A percentile compares a stretch with the other conserved stretches of the same genome.
phyloP scores from a whole-genome alignment of 2,113 vertebrate species.

The Crotalus horridus region DNA sequence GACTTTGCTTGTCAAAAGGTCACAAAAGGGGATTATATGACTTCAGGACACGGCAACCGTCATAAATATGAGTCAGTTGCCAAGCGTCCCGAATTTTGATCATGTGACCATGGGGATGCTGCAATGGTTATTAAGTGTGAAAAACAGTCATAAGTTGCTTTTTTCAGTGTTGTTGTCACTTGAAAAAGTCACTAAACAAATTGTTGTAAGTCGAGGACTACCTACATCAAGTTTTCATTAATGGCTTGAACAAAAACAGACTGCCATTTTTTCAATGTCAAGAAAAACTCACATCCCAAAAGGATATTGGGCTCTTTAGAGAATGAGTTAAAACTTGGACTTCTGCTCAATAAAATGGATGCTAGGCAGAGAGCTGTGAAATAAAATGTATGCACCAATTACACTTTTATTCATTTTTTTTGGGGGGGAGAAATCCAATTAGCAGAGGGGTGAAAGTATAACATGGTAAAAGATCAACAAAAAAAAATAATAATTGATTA shows the following conservation, averaged over 20 bases:
- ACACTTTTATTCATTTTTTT: not conserved
- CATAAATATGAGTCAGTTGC: too few relatives aligned
- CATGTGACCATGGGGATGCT: too few relatives aligned
- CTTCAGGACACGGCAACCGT: too few relatives aligned
- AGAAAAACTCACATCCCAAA: not conserved
- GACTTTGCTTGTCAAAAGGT: too few relatives aligned
- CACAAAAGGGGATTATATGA: too few relatives aligned
- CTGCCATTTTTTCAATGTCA: not conserved
- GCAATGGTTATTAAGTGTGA: too few relatives aligned
- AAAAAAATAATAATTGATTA: not conserved
- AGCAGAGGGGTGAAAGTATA: not conserved
- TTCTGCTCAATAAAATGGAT: not conserved
- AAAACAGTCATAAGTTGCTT: too few relatives aligned
- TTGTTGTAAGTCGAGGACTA: too few relatives aligned
- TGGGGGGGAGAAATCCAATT: not conserved
- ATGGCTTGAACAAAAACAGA: not conserved
- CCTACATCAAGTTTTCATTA: not conserved
- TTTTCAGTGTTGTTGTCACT: too few relatives aligned
- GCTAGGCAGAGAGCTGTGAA: not conserved
- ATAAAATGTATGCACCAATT: not conserved
- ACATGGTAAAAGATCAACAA: not conserved
- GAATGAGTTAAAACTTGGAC: not conserved
- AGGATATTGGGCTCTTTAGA: not conserved
- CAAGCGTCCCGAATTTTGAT: too few relatives aligned
- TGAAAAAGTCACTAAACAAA: too few relatives aligned